Conservation (phyloP, 2,797 vertebrate species). For the Lutjanus argentimaculatus region DNA sequence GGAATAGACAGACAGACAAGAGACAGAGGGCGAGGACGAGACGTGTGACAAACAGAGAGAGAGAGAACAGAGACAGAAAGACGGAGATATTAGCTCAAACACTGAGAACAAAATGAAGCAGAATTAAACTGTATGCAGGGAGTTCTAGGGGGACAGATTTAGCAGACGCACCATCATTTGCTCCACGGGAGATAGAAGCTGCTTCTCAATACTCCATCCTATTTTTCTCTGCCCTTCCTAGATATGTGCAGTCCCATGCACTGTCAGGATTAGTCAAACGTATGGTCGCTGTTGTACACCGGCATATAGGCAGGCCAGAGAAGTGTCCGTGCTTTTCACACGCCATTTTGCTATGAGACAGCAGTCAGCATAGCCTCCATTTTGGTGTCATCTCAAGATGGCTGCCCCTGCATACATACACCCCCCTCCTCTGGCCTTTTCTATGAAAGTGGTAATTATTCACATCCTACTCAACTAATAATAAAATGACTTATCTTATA, state of each 20-base stretch:
- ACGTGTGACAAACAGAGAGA: conserved; percentile 22
- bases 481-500: conserved; percentile 37
- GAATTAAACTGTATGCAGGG: conserved; percentile 28
- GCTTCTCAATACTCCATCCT: conserved; percentile 15
- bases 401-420: conserved; percentile 50
- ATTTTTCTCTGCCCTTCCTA: conserved; percentile 10
- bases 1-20: conserved; percentile 27
- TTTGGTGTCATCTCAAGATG: conserved; percentile 70
- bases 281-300: conserved; percentile 10
- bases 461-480: conserved; percentile 16
- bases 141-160: conserved; percentile 41
- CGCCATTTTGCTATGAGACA: conserved; percentile 33
- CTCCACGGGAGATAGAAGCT: conserved; percentile 31
- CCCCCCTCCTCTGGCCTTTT: background rate
- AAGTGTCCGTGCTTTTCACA: background rate
- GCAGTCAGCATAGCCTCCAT: conserved; percentile 60
- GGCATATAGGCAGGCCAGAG: conserved; percentile 3
- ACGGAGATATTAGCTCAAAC: conserved; percentile 32
- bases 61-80: conserved; percentile 22
- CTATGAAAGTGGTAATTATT: conserved; percentile 15
- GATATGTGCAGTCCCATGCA: conserved; percentile 7
- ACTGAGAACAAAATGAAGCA: conserved; percentile 9
- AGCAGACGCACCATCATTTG: conserved; percentile 39
- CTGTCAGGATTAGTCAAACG: conserved; percentile 36
- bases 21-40: conserved; percentile 14